phyloP scores from a whole-genome alignment of 2,797 vertebrate genomes.

The Manis javanica region DNA sequence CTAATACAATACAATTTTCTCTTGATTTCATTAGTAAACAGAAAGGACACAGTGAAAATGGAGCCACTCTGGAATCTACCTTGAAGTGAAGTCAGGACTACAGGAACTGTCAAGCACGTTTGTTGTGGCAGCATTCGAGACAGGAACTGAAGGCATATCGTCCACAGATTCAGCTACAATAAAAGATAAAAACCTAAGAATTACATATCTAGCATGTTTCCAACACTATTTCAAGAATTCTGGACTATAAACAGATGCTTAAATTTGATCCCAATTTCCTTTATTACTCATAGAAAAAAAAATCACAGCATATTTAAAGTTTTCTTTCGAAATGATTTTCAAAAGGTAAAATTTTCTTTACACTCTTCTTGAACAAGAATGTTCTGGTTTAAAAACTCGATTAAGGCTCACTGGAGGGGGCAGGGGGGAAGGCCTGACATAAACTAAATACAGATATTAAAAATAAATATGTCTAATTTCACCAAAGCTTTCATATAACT shows the following conservation, averaged over 20 bases:
- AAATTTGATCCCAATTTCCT: not conserved
- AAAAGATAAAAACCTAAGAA: slow-evolving; percentile 67
- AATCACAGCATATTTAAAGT: not conserved
- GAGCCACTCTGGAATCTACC: slow-evolving; percentile 85
- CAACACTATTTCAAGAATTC: not conserved
- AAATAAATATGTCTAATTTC: slow-evolving; percentile 12
- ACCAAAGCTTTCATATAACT: not conserved
- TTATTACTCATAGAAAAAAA: not conserved
- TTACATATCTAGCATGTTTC: not conserved
- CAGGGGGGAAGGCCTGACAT: not conserved
- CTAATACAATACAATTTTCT: not conserved
- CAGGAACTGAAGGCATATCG: slow-evolving; percentile 88
- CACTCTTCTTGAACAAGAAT: not conserved
- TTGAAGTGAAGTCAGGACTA: slow-evolving; percentile 90
- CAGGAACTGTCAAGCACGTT: slow-evolving; percentile 90
- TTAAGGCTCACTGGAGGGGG: not conserved
- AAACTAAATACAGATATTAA: not conserved
- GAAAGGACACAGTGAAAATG: not conserved
- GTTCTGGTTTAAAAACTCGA: not conserved
- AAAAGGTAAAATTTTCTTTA: not conserved
- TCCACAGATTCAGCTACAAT: slow-evolving; percentile 87
- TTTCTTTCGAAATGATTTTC: slow-evolving; percentile 25
- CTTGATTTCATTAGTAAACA: not conserved
- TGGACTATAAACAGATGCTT: not conserved
- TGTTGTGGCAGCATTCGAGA: slow-evolving; percentile 92